Evolutionary conservation across 2,797 vertebrate species (phyloP).

Genomic region (Danio aesculapii): DNA sequence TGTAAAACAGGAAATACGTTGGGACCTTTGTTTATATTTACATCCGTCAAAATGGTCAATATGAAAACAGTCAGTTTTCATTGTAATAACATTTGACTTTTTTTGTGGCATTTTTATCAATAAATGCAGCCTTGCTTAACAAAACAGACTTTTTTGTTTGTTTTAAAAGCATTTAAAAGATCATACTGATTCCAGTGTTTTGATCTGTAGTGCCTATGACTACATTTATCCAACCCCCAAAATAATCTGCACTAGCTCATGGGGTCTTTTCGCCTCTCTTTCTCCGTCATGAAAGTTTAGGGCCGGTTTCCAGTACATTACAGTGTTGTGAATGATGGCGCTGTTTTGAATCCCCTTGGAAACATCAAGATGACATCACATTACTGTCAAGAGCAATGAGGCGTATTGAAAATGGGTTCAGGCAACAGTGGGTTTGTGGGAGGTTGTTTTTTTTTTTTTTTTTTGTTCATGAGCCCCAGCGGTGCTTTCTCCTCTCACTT

Average conservation of each 20-base stretch:
- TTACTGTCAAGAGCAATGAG: constrained; percentile 46
- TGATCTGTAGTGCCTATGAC: neutral
- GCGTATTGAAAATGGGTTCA: constrained; percentile 47
- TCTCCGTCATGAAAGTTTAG: constrained; percentile 14
- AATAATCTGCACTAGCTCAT: constrained; percentile 19
- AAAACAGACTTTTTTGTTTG: too few relatives aligned
- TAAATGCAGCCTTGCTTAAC: too few relatives aligned
- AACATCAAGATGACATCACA: constrained; percentile 54
- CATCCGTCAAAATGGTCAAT: too few relatives aligned
- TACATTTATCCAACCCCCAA: constrained; percentile 22
- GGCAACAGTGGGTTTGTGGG: constrained; percentile 23
- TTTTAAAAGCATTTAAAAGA: too few relatives aligned
- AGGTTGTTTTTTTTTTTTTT: constrained; percentile 28
- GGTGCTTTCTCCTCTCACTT: constrained; percentile 44
- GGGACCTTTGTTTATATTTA: too few relatives aligned
- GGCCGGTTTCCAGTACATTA: constrained; percentile 37
- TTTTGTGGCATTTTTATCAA: too few relatives aligned
- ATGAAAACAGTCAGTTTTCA: too few relatives aligned
- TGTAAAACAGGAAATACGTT: too few relatives aligned
- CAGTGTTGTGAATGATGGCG: constrained; percentile 28
- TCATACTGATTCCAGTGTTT: too few relatives aligned
- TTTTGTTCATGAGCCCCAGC: constrained; percentile 45
- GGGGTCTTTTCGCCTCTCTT: neutral
- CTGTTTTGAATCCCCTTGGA: constrained; percentile 31
- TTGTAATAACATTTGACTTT: too few relatives aligned